phyloP scores from a whole-genome alignment of 2,888 invertebrate genomes.

The Tinea trinotella region DNA sequence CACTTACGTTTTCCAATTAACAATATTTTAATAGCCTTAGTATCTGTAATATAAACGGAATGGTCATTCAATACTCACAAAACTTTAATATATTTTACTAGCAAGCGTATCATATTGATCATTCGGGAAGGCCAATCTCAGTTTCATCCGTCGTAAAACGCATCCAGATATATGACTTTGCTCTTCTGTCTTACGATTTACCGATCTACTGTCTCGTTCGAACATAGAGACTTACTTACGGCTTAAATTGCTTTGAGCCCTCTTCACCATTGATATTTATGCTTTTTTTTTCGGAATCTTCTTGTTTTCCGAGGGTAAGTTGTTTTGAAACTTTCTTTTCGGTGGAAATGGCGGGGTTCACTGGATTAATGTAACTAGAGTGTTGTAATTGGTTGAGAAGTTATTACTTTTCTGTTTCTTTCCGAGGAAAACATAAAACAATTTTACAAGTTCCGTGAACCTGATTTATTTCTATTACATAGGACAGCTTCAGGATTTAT shows the following conservation, averaged over 20 bases:
- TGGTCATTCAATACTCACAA: conserved; percentile 21
- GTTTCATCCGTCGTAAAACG: conserved; percentile 49
- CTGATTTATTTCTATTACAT: conserved; percentile 53
- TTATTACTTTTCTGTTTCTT: conserved; percentile 56
- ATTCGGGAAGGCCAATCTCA: conserved; percentile 36
- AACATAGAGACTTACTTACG: conserved; percentile 26
- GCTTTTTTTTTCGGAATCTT: conserved; percentile 49
- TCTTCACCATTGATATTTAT: conserved; percentile 61
- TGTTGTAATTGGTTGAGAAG: conserved; percentile 60
- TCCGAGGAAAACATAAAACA: conserved; percentile 54
- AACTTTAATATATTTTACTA: conserved; percentile 22
- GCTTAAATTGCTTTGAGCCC: conserved; percentile 44
- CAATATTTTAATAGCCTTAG: conserved; percentile 16
- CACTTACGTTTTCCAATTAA: conserved; percentile 5
- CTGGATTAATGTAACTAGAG: conserved; percentile 59
- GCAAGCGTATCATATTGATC: conserved; percentile 39
- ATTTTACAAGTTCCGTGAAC: conserved; percentile 46
- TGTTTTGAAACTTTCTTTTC: conserved; percentile 58
- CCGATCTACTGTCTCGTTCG: conserved; percentile 24
- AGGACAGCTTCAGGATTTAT: conserved; percentile 28
- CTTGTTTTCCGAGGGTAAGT: conserved; percentile 41
- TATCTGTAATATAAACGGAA: background rate
- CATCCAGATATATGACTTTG: conserved; percentile 43
- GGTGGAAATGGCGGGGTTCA: conserved; percentile 43
- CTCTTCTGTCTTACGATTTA: conserved; percentile 28